phyloP scores from a whole-genome alignment of 2,888 invertebrate genomes.

The Acleris laterana region DNA sequence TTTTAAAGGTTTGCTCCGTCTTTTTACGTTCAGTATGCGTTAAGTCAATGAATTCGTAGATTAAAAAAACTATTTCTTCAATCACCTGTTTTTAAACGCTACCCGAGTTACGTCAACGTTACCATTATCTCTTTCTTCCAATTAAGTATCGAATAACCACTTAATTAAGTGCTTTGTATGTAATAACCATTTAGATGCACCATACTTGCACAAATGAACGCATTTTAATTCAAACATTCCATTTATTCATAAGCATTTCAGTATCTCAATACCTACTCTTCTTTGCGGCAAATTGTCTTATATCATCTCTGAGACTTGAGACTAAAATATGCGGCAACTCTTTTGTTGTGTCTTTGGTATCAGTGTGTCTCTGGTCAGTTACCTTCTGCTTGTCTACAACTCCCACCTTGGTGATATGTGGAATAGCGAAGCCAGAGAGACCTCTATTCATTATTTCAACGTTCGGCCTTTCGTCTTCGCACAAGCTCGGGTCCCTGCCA shows the following conservation, averaged over 20 bases:
- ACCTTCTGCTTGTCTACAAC: conserved; percentile 45
- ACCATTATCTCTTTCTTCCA: too few relatives aligned
- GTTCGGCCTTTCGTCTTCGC: conserved; percentile 57
- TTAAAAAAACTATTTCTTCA: too few relatives aligned
- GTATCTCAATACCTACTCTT: conserved; percentile 21
- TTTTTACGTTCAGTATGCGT: too few relatives aligned
- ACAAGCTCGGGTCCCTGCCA: conserved; percentile 36
- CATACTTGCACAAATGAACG: too few relatives aligned
- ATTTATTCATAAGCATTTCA: not conserved
- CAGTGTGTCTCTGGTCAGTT: conserved; percentile 37
- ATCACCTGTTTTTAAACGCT: too few relatives aligned
- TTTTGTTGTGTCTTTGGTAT: conserved; percentile 35
- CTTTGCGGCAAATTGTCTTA: conserved; percentile 47
- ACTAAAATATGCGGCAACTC: conserved; percentile 42
- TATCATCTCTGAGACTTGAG: conserved; percentile 49
- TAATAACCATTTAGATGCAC: too few relatives aligned
- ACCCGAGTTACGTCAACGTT: too few relatives aligned
- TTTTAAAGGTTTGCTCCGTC: too few relatives aligned
- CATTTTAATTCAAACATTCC: not conserved
- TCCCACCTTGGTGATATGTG: conserved; percentile 45
- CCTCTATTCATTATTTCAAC: conserved; percentile 75
- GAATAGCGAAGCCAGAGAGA: conserved; percentile 72
- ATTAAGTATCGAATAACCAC: too few relatives aligned
- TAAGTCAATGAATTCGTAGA: too few relatives aligned
- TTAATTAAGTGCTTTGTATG: too few relatives aligned